Evolutionary conservation across 2,113 vertebrate species (phyloP).

Genomic region (Parus major): DNA sequence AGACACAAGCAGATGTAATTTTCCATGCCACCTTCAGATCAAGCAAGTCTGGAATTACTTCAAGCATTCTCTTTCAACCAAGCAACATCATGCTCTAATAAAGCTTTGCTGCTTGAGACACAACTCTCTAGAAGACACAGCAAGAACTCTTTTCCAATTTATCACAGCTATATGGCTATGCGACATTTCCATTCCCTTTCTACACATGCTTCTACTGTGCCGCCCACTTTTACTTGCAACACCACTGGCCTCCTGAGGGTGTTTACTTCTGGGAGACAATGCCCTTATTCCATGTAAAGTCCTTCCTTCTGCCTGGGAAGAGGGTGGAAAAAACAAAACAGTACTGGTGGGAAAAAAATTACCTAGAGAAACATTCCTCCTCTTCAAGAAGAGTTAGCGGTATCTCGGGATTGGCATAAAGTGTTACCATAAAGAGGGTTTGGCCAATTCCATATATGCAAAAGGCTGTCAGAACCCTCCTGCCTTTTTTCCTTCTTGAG

Average conservation of each 20-base stretch:
- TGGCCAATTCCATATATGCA: not conserved
- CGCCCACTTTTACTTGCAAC: not conserved
- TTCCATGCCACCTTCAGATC: not conserved
- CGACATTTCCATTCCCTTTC: not conserved
- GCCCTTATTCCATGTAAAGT: not conserved
- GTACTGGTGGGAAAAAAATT: not conserved
- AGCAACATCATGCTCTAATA: not conserved
- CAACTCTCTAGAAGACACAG: not conserved
- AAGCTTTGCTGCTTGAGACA: not conserved
- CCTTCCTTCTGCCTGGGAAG: not conserved
- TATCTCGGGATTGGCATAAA: not conserved
- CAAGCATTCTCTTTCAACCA: not conserved
- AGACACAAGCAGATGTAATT: not conserved
- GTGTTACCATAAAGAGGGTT: not conserved
- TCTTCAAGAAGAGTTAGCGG: rapidly evolving
- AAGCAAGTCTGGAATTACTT: not conserved
- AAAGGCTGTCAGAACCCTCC: not conserved
- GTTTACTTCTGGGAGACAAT: not conserved
- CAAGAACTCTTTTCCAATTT: not conserved
- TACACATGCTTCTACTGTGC: not conserved
- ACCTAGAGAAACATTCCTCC: not conserved
- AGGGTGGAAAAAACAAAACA: not conserved
- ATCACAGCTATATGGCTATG: not conserved
- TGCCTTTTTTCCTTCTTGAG: not conserved
- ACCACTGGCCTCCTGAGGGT: not conserved